phyloP scores from a whole-genome alignment of 2,888 invertebrate genomes.

The Sminthurinus aureus region DNA sequence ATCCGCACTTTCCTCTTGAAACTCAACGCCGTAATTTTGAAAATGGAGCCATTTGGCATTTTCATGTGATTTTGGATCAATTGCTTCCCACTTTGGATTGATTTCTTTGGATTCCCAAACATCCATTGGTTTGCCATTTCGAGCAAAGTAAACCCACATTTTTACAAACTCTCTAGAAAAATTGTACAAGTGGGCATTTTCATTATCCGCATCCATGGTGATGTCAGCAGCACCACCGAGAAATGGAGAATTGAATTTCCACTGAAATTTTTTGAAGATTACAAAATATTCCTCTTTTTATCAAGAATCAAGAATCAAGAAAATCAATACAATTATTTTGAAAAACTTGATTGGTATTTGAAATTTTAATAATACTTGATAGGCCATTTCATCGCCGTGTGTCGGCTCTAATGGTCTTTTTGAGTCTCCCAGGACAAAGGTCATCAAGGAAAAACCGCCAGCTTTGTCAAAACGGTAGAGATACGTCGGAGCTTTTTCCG shows the following conservation, averaged over 20 bases:
- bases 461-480: slow-evolving; percentile 21
- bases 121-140: slow-evolving; percentile 18
- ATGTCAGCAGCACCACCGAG: background rate
- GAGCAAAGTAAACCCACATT: slow-evolving; percentile 29
- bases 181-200: background rate
- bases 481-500: slow-evolving; percentile 23
- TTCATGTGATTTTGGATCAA: background rate
- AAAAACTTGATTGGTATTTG: too few relatives aligned
- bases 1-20: background rate
- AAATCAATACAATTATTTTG: too few relatives aligned
- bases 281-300: too few relatives aligned
- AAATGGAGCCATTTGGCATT: slow-evolving; percentile 17
- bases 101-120: slow-evolving; percentile 32
- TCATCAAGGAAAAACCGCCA: slow-evolving; percentile 27
- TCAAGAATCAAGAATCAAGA: too few relatives aligned
- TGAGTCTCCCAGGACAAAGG: slow-evolving; percentile 1
- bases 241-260: slow-evolving; percentile 14
- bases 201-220: background rate
- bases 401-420: slow-evolving; percentile 19
- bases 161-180: slow-evolving; percentile 26
- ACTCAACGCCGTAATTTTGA: background rate
- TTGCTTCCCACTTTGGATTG: slow-evolving; percentile 15
- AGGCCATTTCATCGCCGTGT: slow-evolving; percentile 37
- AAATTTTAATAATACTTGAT: too few relatives aligned
- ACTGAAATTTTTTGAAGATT: too few relatives aligned